Conservation (phyloP, 2,113 vertebrate genomes). For the Albula goreensis region DNA sequence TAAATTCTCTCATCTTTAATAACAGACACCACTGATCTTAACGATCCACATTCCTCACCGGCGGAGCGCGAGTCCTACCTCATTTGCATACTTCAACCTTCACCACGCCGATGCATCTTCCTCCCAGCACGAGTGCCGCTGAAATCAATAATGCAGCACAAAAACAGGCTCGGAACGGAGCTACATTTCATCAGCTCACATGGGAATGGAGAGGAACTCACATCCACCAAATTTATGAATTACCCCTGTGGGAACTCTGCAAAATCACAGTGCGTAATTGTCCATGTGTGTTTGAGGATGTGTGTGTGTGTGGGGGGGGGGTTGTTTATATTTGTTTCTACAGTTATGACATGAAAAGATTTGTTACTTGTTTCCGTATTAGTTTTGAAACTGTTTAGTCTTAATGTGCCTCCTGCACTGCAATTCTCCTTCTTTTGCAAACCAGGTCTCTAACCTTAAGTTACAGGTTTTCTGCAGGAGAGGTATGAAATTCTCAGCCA, state of each 20-base stretch:
- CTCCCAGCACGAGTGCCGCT: background rate
- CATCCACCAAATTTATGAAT: background rate
- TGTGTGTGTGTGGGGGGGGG: background rate
- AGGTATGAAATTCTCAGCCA: no score
- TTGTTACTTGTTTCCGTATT: background rate
- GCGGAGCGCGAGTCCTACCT: background rate
- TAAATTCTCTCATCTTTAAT: background rate
- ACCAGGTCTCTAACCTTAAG: no score
- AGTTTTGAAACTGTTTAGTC: background rate
- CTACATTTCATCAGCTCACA: background rate
- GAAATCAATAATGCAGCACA: conserved; percentile 13
- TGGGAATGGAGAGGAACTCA: background rate
- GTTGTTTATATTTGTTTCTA: background rate
- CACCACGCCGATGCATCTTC: background rate
- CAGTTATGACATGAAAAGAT: background rate
- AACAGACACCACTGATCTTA: background rate
- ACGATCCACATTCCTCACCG: background rate
- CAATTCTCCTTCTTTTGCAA: no score
- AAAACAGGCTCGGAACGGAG: background rate
- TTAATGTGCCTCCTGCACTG: no score
- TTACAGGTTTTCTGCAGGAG: no score
- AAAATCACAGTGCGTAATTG: background rate
- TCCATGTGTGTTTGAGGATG: background rate
- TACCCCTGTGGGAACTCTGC: background rate
- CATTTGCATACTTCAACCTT: conserved; percentile 5